Evolutionary conservation across 2,113 vertebrate species (phyloP), one percentile per base, ranked within the genome.

Genomic region (Laterallus jamaicensis): DNA sequence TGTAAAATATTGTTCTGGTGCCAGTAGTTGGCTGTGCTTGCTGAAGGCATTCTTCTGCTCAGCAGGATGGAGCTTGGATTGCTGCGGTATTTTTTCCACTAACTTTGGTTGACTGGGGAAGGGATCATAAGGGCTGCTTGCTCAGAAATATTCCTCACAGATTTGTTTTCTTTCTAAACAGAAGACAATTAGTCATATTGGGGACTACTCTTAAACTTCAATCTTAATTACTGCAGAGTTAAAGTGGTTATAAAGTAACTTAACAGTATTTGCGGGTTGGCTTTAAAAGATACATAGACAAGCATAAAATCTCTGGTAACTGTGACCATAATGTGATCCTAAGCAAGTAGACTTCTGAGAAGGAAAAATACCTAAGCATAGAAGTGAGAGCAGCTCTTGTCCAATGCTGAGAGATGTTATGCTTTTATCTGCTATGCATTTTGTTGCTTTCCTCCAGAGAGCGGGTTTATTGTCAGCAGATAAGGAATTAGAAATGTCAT

Each of bases 401-500:
- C 79, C 71, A 73, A 6, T 12, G 18, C 32, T 73, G 55, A 74
- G 73, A 91, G 82, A 64, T 56, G n/a, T 37, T 88, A 17, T 64
- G 37, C 56, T 85, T 93, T 95, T 69, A 73, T 89, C 58, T 59
- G 62, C 39, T 71, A 15, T 70, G 67, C 62, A 32, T 86, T 73
- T 86, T 77, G 64, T 13, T 87, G 64, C 47, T 60, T 76, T 73
- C 54, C 49, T n/a, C 21, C 22, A 68, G 82, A 95, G 77, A 74
- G 11, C 6, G 35, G 84, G 88, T 81, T 84, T 87, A 88, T 96
- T 96, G 95, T 93, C 96, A 92, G 77, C 88, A 96, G 79, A 82
- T 88, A 95, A 97, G 97, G 70, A 94, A 94, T 95, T 84, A 96
- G 82, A 96, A 97, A 96, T 97, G 79, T 90, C 97, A 95, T 37